Evolutionary conservation across 2,797 vertebrate genomes (phyloP).

Genomic region (Rhabdophis nuchalis): DNA sequence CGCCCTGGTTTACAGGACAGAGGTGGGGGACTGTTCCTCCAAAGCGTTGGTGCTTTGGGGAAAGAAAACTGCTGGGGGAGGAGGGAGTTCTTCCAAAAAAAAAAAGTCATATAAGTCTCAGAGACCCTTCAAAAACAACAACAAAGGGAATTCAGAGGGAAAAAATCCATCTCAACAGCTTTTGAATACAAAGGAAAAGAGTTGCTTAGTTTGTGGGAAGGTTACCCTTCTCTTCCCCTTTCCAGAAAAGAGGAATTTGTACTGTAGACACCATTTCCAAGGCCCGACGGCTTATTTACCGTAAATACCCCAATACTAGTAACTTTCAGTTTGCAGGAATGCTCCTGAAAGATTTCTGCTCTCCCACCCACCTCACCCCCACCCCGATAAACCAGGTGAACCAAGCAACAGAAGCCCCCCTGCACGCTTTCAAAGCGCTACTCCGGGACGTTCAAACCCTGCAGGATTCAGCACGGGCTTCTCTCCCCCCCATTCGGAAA

Average conservation of each 20-base stretch:
- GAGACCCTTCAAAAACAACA: not conserved
- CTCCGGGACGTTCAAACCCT: not conserved
- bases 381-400: not conserved
- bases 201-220: not conserved
- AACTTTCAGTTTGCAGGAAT: not conserved
- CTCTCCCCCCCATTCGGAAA: fast-evolving
- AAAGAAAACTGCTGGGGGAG: not conserved
- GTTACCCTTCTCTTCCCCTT: not conserved
- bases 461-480: not conserved
- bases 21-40: too few relatives aligned
- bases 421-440: not conserved
- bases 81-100: not conserved
- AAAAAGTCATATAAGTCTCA: not conserved
- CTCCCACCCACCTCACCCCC: too few relatives aligned
- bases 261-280: not conserved
- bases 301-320: slow-evolving; percentile 54
- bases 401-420: not conserved
- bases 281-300: slow-evolving; percentile 43
- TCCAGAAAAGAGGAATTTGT: not conserved
- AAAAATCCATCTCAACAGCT: not conserved
- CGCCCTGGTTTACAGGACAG: not conserved
- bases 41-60: not conserved
- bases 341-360: not conserved
- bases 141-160: not conserved
- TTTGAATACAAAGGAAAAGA: slow-evolving; percentile 10